Evolutionary conservation across 2,888 invertebrate genomes (phyloP).

Genomic region (Phortica magna): DNA sequence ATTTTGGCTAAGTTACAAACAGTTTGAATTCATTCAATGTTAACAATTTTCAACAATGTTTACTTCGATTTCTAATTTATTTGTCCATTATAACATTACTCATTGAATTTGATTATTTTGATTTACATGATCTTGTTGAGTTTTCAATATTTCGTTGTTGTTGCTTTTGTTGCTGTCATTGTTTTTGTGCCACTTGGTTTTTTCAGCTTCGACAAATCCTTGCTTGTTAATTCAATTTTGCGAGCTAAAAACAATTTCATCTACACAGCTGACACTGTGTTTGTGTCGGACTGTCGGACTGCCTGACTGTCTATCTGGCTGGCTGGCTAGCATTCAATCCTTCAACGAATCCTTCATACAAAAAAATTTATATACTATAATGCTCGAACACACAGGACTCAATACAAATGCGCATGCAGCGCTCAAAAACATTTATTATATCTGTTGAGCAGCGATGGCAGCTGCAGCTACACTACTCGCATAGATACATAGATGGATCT

Average conservation of each 20-base stretch:
- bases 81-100: background rate
- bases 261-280: background rate
- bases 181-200: conserved; percentile 1
- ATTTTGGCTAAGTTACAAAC: too few species aligned
- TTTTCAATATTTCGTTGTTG: background rate
- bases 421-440: conserved; percentile 29
- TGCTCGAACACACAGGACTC: background rate
- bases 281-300: background rate
- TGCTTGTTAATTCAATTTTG: conserved; percentile 31
- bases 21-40: background rate
- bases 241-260: conserved; percentile 24
- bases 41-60: background rate
- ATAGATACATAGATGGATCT: conserved; percentile 7
- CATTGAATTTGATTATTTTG: conserved; percentile 33
- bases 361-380: background rate
- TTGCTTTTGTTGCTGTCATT: background rate
- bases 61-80: conserved; percentile 14
- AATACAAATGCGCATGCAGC: conserved; percentile 5
- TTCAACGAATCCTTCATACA: conserved; percentile 14
- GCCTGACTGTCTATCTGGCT: background rate
- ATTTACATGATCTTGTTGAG: conserved; percentile 35
- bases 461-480: background rate
- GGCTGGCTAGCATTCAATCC: conserved; percentile 3
- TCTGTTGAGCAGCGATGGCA: conserved; percentile 17
- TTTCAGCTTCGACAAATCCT: conserved; percentile 20